Percentiles rank a stretch among this genome's conserved stretches.
phyloP scores from a whole-genome alignment of 2,797 vertebrate genomes.

The Geotrypetes seraphini region DNA sequence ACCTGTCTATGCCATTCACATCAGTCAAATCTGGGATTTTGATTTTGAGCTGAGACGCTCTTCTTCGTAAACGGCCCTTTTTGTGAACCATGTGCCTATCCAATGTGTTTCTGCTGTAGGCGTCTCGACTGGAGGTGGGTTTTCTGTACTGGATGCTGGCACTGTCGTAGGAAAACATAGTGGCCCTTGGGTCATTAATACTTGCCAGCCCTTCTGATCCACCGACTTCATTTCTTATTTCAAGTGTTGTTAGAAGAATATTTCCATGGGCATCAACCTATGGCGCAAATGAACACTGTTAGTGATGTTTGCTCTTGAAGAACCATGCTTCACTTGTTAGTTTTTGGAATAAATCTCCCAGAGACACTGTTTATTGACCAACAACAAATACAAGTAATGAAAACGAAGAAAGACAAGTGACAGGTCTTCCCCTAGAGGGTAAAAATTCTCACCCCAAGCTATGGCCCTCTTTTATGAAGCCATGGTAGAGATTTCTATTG shows the following conservation, averaged over 20 bases:
- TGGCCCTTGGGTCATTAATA: constrained; percentile 58
- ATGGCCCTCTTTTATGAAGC: no score
- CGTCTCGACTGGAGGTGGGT: constrained; percentile 69
- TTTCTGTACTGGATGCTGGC: constrained; percentile 83
- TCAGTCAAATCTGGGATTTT: constrained; percentile 92
- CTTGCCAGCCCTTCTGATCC: constrained; percentile 60
- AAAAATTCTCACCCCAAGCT: no score
- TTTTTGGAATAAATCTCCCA: background rate
- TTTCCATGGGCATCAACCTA: constrained; percentile 81
- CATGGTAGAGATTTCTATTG: no score
- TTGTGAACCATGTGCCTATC: constrained; percentile 66
- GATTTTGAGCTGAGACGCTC: constrained; percentile 84
- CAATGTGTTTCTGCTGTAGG: constrained; percentile 57
- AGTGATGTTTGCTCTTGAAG: no score
- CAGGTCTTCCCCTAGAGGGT: no score
- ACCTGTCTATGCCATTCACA: constrained; percentile 92
- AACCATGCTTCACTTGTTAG: background rate
- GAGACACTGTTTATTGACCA: background rate
- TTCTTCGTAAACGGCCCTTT: constrained; percentile 71
- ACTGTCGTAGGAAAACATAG: constrained; percentile 69
- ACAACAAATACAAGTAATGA: background rate
- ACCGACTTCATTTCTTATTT: constrained; percentile 60
- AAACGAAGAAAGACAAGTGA: no score
- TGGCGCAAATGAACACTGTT: constrained; percentile 20
- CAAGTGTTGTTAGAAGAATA: constrained; percentile 75